Evolutionary conservation across 2,113 vertebrate genomes (phyloP), one percentile per base, ranked within the genome.

Genomic region (Psilopsiagon aurifrons): DNA sequence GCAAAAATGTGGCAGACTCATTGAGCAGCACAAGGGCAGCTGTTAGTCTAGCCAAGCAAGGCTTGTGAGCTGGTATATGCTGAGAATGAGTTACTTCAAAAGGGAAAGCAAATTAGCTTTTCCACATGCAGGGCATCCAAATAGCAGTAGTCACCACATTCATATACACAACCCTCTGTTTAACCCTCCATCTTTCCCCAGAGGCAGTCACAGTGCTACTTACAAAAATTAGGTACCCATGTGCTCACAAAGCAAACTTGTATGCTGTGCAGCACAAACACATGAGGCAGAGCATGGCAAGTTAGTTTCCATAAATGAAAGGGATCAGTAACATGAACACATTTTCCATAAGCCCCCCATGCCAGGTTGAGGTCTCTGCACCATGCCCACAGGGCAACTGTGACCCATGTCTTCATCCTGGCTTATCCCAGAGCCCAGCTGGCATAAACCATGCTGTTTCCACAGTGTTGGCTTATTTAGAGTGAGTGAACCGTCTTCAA

Each of bases 371-470:
- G n/a, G 35, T 47, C 54, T 13, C 52, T 59, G 46, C 37, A 57
- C 18, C 18, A 5, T 0, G 5, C 1, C 2, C 57, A 25, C 16
- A 57, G 62, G 49, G 41, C 52, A 54, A 47, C 49, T 0, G 0
- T 37, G 44, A 67, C 41, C 73, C n/a, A 14, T 5, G 14, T 33
- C 80, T 52, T 10, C 41, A 3, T 13, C 37, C 68, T 18, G 18
- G 29, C 47, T 85, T 28, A 81, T 51, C 74, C 77, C 43, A 17
- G 27, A 23, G 41, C 18, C 49, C 1, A 1, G n/a, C 41, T 60
- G 37, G 17, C 6, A 4, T 17, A 27, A 81, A 39, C 86, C 76
- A 5, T 5, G 3, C 47, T 51, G 54, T 41, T 81, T 18, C 43
- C 59, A 46, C 47, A 49, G 63, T 4, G 2, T 16, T 41, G 69